Percentiles rank a stretch among this genome's conserved stretches.
Conservation (phyloP, 2,888 invertebrate genomes). For the Eugnorisma glareosa region DNA sequence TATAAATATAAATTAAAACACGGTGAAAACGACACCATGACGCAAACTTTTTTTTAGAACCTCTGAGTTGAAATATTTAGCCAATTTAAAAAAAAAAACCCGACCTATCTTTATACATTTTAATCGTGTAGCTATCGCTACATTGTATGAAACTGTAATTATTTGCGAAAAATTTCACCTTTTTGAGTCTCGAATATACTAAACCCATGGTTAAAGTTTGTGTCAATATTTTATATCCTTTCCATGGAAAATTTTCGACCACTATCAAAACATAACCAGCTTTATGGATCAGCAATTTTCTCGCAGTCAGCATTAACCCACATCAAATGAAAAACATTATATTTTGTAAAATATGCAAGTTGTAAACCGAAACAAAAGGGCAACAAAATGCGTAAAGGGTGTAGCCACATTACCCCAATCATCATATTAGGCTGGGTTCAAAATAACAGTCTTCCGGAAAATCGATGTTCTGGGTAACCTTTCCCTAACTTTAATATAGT, state of each 20-base stretch:
- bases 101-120: neutral
- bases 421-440: constrained; percentile 52
- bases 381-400: constrained; percentile 52
- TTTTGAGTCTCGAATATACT: neutral
- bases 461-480: constrained; percentile 48
- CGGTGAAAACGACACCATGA: neutral
- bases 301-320: constrained; percentile 13
- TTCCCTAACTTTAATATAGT: constrained; percentile 51
- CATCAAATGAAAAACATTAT: constrained; percentile 35
- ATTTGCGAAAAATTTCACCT: neutral
- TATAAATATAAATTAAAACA: neutral
- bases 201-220: neutral
- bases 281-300: constrained; percentile 15
- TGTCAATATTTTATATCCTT: neutral
- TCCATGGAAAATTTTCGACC: neutral
- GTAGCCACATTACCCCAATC: constrained; percentile 55
- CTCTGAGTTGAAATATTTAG: neutral
- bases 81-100: neutral
- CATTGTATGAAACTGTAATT: neutral
- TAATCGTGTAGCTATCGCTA: neutral
- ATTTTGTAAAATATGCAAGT: constrained; percentile 55
- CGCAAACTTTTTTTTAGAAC: neutral
- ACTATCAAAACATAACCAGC: constrained; percentile 9
- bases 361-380: constrained; percentile 54
- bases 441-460: constrained; percentile 54